phyloP scores from a whole-genome alignment of 2,797 vertebrate genomes.

The Pangasius larnaudii region DNA sequence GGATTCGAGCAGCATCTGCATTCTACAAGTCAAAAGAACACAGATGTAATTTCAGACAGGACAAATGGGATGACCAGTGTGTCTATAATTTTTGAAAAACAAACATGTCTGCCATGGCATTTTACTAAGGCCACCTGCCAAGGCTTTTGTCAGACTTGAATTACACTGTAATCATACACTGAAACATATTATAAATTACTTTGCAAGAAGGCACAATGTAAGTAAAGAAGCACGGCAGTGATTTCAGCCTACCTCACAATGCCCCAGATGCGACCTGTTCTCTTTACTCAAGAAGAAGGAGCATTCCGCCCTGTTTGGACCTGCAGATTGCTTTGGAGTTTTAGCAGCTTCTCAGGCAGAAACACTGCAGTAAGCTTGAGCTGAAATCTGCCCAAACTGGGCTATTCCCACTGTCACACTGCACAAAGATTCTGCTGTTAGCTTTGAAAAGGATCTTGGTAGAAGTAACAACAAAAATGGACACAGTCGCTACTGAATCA shows the following conservation, averaged over 20 bases:
- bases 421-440: background rate
- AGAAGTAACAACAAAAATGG: background rate
- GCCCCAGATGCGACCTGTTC: background rate
- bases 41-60: background rate
- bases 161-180: background rate
- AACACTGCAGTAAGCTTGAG: background rate
- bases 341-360: background rate
- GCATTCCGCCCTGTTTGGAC: background rate
- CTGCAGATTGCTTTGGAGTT: background rate
- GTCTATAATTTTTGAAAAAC: background rate
- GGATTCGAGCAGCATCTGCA: background rate
- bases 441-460: background rate
- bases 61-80: background rate
- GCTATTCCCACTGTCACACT: background rate
- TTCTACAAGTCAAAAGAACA: background rate
- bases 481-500: background rate
- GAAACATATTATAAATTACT: background rate
- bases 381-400: background rate
- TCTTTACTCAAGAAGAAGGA: background rate
- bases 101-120: background rate
- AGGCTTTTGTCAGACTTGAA: conserved; percentile 1
- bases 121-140: background rate
- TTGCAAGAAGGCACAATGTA: background rate
- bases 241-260: conserved; percentile 13
- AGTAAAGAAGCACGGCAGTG: background rate